Conservation (phyloP, 2,888 invertebrate species). For the Lordiphosa fenestrarum region DNA sequence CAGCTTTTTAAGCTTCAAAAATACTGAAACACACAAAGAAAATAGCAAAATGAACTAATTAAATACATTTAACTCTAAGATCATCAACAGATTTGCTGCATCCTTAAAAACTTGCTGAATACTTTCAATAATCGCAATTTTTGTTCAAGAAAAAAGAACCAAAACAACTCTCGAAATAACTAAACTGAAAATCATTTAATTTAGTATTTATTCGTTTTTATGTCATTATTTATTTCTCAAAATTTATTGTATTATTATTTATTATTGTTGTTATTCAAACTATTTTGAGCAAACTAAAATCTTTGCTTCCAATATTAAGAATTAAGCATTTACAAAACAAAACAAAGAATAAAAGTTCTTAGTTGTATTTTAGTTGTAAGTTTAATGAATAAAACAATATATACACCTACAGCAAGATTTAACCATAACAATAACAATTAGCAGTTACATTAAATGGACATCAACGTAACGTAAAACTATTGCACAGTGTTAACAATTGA, state of each 20-base stretch:
- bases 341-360: slow-evolving; percentile 22
- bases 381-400: slow-evolving; percentile 6
- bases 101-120: too few relatives aligned
- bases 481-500: slow-evolving; percentile 26
- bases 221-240: slow-evolving; percentile 24
- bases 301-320: slow-evolving; percentile 59
- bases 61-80: too few relatives aligned
- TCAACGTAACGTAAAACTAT: slow-evolving; percentile 19
- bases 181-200: slow-evolving; percentile 15
- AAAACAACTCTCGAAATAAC: too few relatives aligned
- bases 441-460: slow-evolving; percentile 23
- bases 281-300: slow-evolving; percentile 35
- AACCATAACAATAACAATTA: slow-evolving; percentile 14
- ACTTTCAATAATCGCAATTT: too few relatives aligned
- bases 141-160: too few relatives aligned
- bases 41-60: too few relatives aligned
- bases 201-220: slow-evolving; percentile 20
- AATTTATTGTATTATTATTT: slow-evolving; percentile 13
- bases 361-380: slow-evolving; percentile 46
- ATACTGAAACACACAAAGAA: too few relatives aligned
- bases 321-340: slow-evolving; percentile 55
- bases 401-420: slow-evolving; percentile 19
- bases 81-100: too few relatives aligned
- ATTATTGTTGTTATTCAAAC: slow-evolving; percentile 46
- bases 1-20: too few relatives aligned